Evolutionary conservation across 1,140 invertebrate species (phyloP), one percentile per base, ranked within the genome.

Genomic region (Drosophila mauritiana): DNA sequence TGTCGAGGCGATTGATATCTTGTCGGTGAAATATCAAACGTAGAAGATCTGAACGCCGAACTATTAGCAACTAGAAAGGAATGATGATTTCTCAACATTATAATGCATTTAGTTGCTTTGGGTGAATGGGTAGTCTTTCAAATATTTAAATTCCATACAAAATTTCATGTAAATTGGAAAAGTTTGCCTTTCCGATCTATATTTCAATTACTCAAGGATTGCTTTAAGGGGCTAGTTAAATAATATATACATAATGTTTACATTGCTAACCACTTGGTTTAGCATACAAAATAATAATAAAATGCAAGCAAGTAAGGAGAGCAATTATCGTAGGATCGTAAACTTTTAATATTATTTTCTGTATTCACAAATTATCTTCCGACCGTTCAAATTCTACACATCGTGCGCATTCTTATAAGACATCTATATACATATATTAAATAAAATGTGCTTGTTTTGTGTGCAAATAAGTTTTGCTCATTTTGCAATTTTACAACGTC

Each of bases 21-120:
- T 42, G 57, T 31, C 65, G 79, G 63, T 56, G 34, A 68, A 74
- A 73, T 64, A 70, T 82, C 40, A 85, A 82, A 75, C 64, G 62
- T 56, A 48, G 43, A 15, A 34, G 10, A 78, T 63, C 36, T 52
- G 25, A 65, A 73, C 48, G 51, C 45, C 5, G 4, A 27, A 17
- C 37, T 34, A 58, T 59, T 76, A 22, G 37, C 25, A 61, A 61
- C 46, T 43, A 10, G 34, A 46, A 34, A 34, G 34, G n/a, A 31
- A 54, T 37, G 10, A n/a, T 10, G 22, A 10, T 27, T 25, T 31
- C 10, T 39, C 0, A 4, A 20, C 31, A 40, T 2, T n/a, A 48
- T n/a, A n/a, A 17, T 0, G 11, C 11, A 46, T 15, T 39, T 53
- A 22, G 15, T 36, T 11, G 15, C 10, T 17, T 1, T 34, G 31